A percentile compares a stretch with the other conserved stretches of the same genome.
Conservation (phyloP, 1,140 invertebrate genomes). For the Drosophila tristis region DNA sequence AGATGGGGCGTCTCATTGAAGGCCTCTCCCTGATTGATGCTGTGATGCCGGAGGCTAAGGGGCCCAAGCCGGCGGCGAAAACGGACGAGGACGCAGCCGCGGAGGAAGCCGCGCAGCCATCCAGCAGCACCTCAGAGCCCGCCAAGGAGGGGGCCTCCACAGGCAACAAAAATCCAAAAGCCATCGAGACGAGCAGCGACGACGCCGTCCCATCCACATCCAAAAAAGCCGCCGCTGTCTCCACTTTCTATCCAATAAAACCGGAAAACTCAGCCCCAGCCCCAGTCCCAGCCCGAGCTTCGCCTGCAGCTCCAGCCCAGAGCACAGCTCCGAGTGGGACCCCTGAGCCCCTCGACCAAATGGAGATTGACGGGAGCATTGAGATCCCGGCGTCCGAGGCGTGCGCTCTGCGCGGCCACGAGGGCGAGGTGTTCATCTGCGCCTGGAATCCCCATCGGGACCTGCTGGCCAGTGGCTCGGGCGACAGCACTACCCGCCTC, state of each 20-base stretch:
- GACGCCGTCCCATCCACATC: conserved; percentile 85
- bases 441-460: conserved; percentile 99
- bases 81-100: conserved; percentile 75
- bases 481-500: conserved; percentile 98
- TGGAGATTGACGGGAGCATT: conserved; percentile 91
- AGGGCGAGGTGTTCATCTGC: conserved; percentile 99
- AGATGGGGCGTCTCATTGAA: conserved; percentile 91
- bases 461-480: conserved; percentile 97
- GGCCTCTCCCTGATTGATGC: conserved; percentile 98
- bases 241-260: too few relatives aligned
- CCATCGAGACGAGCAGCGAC: conserved; percentile 50
- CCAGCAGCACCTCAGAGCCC: conserved; percentile 85
- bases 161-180: conserved; percentile 31
- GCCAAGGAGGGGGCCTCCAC: conserved; percentile 78
- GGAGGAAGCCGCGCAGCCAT: too few relatives aligned
- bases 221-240: conserved; percentile 62
- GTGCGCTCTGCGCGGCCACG: conserved; percentile 97
- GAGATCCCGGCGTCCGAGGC: conserved; percentile 97
- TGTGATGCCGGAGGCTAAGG: conserved; percentile 97
- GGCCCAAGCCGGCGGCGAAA: conserved; percentile 92
- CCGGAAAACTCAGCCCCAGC: too few relatives aligned
- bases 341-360: conserved; percentile 82
- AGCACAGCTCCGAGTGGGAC: conserved; percentile 58
- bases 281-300: conserved; percentile 4
- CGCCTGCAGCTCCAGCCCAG: conserved; percentile 30